Conservation (phyloP, 2,113 vertebrate genomes). For the Eretmodus cyanostictus region DNA sequence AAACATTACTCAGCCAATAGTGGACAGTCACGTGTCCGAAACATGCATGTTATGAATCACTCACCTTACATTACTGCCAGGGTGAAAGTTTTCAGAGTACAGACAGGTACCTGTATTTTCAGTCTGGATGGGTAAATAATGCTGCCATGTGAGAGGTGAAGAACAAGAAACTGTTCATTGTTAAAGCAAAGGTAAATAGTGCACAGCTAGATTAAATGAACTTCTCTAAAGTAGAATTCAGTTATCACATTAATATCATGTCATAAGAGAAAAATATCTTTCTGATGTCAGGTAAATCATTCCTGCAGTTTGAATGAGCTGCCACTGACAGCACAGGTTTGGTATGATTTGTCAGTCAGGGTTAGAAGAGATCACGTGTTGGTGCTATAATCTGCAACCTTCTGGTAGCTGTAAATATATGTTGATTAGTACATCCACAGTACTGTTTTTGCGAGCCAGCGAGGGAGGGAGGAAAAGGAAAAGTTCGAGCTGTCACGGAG, state of each 20-base stretch:
- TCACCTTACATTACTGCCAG: not conserved
- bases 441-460: not conserved
- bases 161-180: not conserved
- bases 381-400: not conserved
- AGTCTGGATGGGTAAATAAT: not conserved
- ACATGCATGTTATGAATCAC: not conserved
- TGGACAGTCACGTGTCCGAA: not conserved
- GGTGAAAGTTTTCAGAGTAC: not conserved
- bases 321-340: not conserved
- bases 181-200: not conserved
- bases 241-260: not conserved
- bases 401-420: not conserved
- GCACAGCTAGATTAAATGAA: not conserved
- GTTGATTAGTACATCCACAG: not conserved
- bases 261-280: not conserved
- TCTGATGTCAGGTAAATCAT: not conserved
- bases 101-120: not conserved
- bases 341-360: not conserved
- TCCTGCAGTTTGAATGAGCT: not conserved
- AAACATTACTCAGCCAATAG: not conserved
- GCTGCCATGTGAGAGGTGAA: not conserved
- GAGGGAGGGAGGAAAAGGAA: not conserved
- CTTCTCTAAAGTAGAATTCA: not conserved
- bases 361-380: not conserved
- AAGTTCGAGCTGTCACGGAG: fast-evolving